phyloP scores from a whole-genome alignment of 2,797 vertebrate genomes.

The Lateolabrax maculatus region DNA sequence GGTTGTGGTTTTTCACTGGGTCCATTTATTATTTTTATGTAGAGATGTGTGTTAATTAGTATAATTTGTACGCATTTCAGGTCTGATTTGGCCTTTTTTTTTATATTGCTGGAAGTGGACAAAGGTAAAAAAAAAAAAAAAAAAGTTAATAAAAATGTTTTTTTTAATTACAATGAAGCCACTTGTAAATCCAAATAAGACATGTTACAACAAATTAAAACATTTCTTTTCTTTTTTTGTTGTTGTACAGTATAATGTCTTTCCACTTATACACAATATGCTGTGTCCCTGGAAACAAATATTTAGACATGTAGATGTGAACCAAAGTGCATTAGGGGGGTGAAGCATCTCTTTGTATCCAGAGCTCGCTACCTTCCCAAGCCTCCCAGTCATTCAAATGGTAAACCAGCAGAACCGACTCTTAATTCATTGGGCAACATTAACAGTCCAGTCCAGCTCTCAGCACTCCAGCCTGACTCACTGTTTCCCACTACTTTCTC shows the following conservation, averaged over 20 bases:
- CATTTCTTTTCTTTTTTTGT: neutral
- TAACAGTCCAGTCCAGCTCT: slow-evolving; percentile 85
- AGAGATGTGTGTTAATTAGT: neutral
- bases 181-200: slow-evolving; percentile 10
- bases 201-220: neutral
- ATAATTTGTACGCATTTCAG: neutral
- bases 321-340: slow-evolving; percentile 68
- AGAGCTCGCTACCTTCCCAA: slow-evolving; percentile 82
- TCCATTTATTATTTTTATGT: neutral
- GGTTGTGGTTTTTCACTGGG: neutral
- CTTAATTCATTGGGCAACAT: slow-evolving; percentile 83
- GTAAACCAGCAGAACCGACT: slow-evolving; percentile 80
- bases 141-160: neutral
- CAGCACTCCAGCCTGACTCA: slow-evolving; percentile 84
- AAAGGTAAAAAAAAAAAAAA: too few species aligned
- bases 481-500: slow-evolving; percentile 87
- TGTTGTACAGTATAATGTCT: slow-evolving; percentile 48
- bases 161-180: too few species aligned
- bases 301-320: slow-evolving; percentile 84
- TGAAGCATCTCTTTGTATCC: slow-evolving; percentile 80
- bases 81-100: neutral
- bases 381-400: slow-evolving; percentile 84
- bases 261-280: slow-evolving; percentile 58
- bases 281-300: slow-evolving; percentile 78
- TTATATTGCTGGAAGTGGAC: neutral